Base-by-base conservation (phyloP, 2,797 vertebrate species). In the Syndactyla subalaris region DNA sequence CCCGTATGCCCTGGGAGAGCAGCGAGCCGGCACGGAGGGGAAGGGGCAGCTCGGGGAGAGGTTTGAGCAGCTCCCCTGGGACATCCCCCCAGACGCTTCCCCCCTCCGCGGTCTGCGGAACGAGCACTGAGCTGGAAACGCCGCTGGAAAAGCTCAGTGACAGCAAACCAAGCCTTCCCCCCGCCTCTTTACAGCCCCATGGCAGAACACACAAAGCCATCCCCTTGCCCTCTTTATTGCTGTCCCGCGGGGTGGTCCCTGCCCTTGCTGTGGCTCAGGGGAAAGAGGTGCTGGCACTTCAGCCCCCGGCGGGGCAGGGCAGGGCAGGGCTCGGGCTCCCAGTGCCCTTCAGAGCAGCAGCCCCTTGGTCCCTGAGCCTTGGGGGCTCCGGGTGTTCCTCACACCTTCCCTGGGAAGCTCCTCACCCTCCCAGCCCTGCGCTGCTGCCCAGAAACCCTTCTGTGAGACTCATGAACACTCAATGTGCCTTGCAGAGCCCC, bases 81-180 rank as follows among this genome's bases (percentile, higher is more conserved):
- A n/a, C 6, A n/a, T 20, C 66, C 74, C 74, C 65, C 46, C 41
- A 30, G 62, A 4, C 18, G 4, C 27, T n/a, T 26, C 65, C 67
- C 45, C 55, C 34, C 41, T 59, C 4, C 0, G 5, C 0, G 0
- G 29, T 61, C 51, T 82, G 48, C 12, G 61, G 24, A 59, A 52
- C 3, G 11, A 21, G 41, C 41, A 36, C 41, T 67, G 67, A 43
- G 29, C 19, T 46, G 45, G 45, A 22, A 23, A 55, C 78, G 65
- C 34, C 19, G 10, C 8, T 3, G 46, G 55, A 32, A 80, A 88
- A 74, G 22, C 85, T 78, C 39, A 10, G 58, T 13, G 74, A 59
- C 61, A 79, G 54, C 12, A 57, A 70, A 68, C 8, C 7, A 21
- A 49, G n/a, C 7, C 30, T 70, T 61, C 19, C 24, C 2, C 32